These are phyloP conservation scores for Laothoe populi DNA, from an alignment of 2,888 invertebrate species.

Conservation along the genomic window DNA sequence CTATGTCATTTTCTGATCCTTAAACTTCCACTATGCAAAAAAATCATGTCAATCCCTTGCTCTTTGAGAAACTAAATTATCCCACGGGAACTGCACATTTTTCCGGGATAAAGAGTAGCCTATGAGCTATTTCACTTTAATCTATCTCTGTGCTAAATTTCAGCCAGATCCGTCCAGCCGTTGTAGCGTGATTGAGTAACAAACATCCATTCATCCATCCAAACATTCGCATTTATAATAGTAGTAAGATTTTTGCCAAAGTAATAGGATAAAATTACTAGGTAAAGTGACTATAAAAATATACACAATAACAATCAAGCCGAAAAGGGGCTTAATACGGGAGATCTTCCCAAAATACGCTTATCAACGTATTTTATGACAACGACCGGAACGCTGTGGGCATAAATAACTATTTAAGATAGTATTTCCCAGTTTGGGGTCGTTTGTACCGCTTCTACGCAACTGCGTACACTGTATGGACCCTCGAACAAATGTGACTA, in stretches of 20 bases:
- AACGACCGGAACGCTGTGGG: slow-evolving; percentile 21
- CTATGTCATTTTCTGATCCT: no score
- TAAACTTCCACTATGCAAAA: no score
- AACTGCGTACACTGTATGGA: slow-evolving; percentile 30
- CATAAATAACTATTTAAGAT: slow-evolving; percentile 33
- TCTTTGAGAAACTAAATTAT: no score
- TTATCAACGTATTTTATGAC: slow-evolving; percentile 29
- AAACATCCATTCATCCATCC: no score
- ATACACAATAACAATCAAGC: slow-evolving; percentile 19
- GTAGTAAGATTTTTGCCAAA: background rate
- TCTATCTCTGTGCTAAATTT: no score
- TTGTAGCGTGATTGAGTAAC: no score
- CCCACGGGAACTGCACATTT: no score
- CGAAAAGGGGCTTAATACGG: slow-evolving; percentile 16
- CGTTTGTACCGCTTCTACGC: slow-evolving; percentile 27
- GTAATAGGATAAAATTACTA: background rate
- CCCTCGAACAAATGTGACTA: slow-evolving; percentile 50
- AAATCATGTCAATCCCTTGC: no score
- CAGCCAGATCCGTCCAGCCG: no score
- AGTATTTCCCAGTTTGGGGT: slow-evolving; percentile 34
- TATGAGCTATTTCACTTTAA: no score
- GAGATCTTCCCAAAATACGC: slow-evolving; percentile 15
- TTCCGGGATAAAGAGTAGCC: no score
- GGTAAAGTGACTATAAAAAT: background rate
- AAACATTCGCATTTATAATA: no score